Conservation (phyloP, 1,140 invertebrate genomes). For the Pentalonia nigronervosa region DNA sequence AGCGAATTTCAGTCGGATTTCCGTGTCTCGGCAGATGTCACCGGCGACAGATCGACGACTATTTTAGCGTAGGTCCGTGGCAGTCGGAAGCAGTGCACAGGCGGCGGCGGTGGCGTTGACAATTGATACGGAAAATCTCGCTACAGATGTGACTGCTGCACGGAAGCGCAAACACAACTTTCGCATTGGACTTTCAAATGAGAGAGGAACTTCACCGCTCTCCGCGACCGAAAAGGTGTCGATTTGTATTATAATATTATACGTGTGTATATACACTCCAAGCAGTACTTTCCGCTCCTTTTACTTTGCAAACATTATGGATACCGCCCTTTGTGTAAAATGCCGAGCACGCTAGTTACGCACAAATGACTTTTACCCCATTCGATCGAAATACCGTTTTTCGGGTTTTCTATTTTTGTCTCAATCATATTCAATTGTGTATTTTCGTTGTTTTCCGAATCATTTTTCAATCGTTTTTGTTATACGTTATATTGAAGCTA, state of each 20-base stretch:
- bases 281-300: background rate
- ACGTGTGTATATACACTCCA: background rate
- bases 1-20: conserved; percentile 42
- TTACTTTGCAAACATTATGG: background rate
- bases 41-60: conserved; percentile 25
- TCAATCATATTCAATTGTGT: background rate
- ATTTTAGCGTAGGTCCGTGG: background rate
- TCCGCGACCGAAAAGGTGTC: conserved; percentile 3
- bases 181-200: conserved; percentile 55
- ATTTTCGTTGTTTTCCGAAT: background rate
- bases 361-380: background rate
- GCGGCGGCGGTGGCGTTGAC: background rate
- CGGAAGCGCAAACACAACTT: conserved; percentile 25
- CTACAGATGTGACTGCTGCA: conserved; percentile 43
- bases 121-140: conserved; percentile 47
- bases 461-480: background rate
- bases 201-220: background rate
- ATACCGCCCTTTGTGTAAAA: background rate
- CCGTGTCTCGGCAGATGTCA: conserved; percentile 54
- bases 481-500: too few species aligned
- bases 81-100: conserved; percentile 6
- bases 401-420: background rate
- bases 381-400: background rate
- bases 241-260: background rate
- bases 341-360: background rate